Base-by-base conservation (phyloP, 2,888 invertebrate genomes). In the Lasioglossum morio region DNA sequence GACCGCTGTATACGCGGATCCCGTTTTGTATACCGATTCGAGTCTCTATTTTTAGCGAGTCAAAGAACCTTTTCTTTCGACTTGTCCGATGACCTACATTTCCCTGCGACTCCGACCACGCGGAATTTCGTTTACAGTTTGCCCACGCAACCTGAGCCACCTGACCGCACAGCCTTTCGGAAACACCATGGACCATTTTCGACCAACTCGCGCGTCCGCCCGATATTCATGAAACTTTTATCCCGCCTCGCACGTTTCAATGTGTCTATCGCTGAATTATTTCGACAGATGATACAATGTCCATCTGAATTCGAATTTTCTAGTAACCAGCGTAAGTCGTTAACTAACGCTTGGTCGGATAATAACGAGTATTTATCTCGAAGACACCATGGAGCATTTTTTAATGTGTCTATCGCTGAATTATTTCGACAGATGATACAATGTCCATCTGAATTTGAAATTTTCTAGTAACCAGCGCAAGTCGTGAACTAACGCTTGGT, bases 21-120 rank as follows among this genome's bases (percentile, higher is more conserved):
- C 34, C 76, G 30, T 70, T 85, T 70, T 75, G 40, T 72, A 78
- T 37, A 77, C 37, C 60, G 57, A 79, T 82, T 81, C 57, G 84
- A n/a, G 82, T 89, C 90, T 92, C 93, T 93, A 94, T 94, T 94
- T 94, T 93, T 93, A 93, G 85, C 91, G 76, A 79, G 69, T 93
- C 92, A 94, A 94, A 93, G 91, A 92, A 92, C 89, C 80, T 78
- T 84, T 79, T 86, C 84, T 93, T 87, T 79, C 81, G 63, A 57
- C 77, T 77, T 70, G 84, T 72, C 88, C 87, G 92, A 90, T 92
- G 93, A 88, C 91, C 94, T 87, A 92, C 87, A 93, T 93, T 88
- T 75, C 77, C 74, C 72, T 63, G 53, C 72, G 43, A 16, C 43
- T 53, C 30, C 48, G 7, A 48, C 57, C 30, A 48, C 48, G 14